Percentiles rank a stretch among this genome's conserved stretches.
These are phyloP conservation scores for Phocoena sinus DNA, from an alignment of 2,113 vertebrate genomes.

Conservation along the genomic window DNA sequence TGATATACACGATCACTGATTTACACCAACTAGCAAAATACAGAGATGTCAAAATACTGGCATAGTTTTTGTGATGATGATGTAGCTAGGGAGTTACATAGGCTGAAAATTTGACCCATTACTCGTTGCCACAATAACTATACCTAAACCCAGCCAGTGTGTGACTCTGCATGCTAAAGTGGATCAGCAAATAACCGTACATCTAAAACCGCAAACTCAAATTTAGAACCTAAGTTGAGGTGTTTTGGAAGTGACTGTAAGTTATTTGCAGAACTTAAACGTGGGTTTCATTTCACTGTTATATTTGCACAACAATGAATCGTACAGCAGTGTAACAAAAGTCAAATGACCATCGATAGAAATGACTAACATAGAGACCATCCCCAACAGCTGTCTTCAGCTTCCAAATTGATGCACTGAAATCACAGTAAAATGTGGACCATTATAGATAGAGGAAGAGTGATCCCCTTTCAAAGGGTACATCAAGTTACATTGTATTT, in stretches of 20 bases:
- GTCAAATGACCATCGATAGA: conserved; percentile 40
- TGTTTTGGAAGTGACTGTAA: conserved; percentile 55
- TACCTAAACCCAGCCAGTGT: conserved; percentile 38
- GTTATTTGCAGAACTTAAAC: conserved; percentile 73
- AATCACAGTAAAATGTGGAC: not conserved
- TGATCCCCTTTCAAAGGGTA: conserved; percentile 47
- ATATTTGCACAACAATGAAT: conserved; percentile 41
- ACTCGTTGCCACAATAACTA: conserved; percentile 43
- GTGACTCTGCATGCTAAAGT: conserved; percentile 62
- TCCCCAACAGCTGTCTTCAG: not conserved
- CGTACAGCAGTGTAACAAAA: not conserved
- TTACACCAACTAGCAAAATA: conserved; percentile 16
- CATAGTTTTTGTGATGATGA: not conserved
- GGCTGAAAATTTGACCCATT: conserved; percentile 51
- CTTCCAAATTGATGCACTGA: not conserved
- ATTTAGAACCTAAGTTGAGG: conserved; percentile 71
- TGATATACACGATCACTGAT: not conserved
- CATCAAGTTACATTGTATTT: conserved; percentile 29
- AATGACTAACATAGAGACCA: not conserved
- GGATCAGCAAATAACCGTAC: conserved; percentile 62
- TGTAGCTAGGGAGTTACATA: conserved; percentile 37
- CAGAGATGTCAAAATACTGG: conserved; percentile 30
- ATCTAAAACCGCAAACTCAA: conserved; percentile 65
- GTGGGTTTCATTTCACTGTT: conserved; percentile 55
- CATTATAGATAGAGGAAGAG: not conserved